Conservation (phyloP, 1,140 invertebrate species). For the Belonocnema kinseyi region DNA sequence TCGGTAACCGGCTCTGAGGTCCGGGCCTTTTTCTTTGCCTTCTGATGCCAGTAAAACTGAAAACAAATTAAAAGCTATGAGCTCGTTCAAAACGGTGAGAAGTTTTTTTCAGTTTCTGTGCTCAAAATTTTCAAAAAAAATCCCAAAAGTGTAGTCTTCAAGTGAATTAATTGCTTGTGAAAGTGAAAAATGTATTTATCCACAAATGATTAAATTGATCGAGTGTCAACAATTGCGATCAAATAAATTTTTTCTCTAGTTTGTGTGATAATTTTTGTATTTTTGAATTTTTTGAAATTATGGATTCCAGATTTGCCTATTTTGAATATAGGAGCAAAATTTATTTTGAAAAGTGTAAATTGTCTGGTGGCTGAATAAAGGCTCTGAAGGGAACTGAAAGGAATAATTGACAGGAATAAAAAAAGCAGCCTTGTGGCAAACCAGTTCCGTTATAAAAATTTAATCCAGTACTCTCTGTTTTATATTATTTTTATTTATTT, state of each 20-base stretch:
- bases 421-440: conserved; percentile 1
- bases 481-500: background rate
- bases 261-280: background rate
- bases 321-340: too few relatives aligned
- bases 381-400: background rate
- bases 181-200: too few relatives aligned
- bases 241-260: background rate
- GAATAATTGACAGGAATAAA: background rate
- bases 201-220: too few relatives aligned
- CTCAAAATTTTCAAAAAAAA: background rate
- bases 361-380: background rate
- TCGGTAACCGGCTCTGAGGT: conserved; percentile 64
- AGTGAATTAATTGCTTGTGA: too few relatives aligned
- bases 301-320: too few relatives aligned
- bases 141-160: background rate
- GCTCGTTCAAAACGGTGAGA: conserved; percentile 49
- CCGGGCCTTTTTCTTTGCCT: conserved; percentile 50
- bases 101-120: background rate
- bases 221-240: too few relatives aligned
- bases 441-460: background rate
- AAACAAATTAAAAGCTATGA: conserved; percentile 45
- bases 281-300: too few relatives aligned
- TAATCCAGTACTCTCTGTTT: background rate
- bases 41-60: conserved; percentile 49
- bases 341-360: too few relatives aligned